Conservation (phyloP, 2,113 vertebrate species). For the Oryctolagus cuniculus region DNA sequence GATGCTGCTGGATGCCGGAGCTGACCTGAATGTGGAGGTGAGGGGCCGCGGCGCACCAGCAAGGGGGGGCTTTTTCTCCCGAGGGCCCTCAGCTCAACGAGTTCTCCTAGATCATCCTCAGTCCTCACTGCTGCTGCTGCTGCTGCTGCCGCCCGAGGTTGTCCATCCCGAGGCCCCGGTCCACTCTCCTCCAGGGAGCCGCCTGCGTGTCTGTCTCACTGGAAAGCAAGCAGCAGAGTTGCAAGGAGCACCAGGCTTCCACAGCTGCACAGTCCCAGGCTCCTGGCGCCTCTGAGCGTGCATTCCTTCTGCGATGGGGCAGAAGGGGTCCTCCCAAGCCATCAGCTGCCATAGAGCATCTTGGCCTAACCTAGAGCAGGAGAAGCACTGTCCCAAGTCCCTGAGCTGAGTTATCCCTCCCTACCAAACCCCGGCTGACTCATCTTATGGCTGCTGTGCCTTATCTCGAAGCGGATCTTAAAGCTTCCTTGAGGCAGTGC, state of each 20-base stretch:
- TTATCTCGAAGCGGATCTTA: not conserved
- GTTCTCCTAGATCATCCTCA: not conserved
- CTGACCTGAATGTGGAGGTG: conserved; percentile 98
- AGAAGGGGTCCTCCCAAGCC: not conserved
- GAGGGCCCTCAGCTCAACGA: not conserved
- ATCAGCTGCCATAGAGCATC: not conserved
- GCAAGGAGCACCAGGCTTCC: not conserved
- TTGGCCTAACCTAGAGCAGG: not conserved
- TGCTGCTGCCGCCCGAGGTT: not conserved
- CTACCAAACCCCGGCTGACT: not conserved
- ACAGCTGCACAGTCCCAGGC: not conserved
- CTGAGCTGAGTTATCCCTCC: not conserved
- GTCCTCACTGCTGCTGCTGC: not conserved
- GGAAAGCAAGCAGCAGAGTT: rapidly evolving
- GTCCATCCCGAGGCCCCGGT: not conserved
- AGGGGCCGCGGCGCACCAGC: conserved; percentile 73
- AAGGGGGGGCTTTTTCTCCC: not conserved
- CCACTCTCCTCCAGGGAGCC: not conserved
- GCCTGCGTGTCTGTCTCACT: not conserved
- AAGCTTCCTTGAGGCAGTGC: not conserved
- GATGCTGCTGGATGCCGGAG: conserved; percentile 99
- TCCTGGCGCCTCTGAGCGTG: not conserved
- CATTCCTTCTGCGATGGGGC: not conserved
- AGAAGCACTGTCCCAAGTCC: not conserved
- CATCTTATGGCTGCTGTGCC: not conserved